phyloP scores from a whole-genome alignment of 2,797 vertebrate species.

The Sardinella longiceps region DNA sequence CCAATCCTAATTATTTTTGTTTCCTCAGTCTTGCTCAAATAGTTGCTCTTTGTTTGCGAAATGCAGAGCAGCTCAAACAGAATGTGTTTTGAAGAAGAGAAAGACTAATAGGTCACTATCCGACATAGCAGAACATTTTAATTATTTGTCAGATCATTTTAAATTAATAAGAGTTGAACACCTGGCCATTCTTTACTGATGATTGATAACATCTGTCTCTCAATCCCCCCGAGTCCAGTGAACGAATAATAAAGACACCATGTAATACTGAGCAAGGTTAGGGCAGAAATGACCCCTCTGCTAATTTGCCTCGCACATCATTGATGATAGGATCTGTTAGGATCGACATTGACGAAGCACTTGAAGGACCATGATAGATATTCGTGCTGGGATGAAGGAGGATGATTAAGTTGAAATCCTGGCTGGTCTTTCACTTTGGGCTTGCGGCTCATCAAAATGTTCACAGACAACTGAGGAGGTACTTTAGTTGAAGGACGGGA shows the following conservation, averaged over 20 bases:
- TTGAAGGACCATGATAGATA: background rate
- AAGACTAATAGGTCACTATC: background rate
- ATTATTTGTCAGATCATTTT: background rate
- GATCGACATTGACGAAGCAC: background rate
- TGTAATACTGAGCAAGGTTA: background rate
- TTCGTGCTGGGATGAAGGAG: background rate
- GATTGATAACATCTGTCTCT: background rate
- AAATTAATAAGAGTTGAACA: background rate
- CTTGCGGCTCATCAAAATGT: background rate
- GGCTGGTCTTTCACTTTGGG: background rate
- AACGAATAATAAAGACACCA: background rate
- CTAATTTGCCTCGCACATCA: background rate
- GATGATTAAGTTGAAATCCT: background rate
- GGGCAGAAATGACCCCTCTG: background rate
- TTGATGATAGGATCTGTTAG: background rate
- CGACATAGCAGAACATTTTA: background rate
- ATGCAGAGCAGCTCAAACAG: background rate
- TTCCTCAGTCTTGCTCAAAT: background rate
- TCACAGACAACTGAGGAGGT: background rate
- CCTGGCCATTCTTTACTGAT: background rate
- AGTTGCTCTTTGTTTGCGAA: background rate
- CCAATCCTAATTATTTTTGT: background rate
- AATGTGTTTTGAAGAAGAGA: background rate
- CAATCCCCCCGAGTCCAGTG: background rate
- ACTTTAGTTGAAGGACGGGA: background rate